Percentiles rank a stretch among this genome's conserved stretches.
These are phyloP conservation scores for Heliconius charithonia DNA, from an alignment of 2,888 invertebrate species.

Conservation along the genomic window DNA sequence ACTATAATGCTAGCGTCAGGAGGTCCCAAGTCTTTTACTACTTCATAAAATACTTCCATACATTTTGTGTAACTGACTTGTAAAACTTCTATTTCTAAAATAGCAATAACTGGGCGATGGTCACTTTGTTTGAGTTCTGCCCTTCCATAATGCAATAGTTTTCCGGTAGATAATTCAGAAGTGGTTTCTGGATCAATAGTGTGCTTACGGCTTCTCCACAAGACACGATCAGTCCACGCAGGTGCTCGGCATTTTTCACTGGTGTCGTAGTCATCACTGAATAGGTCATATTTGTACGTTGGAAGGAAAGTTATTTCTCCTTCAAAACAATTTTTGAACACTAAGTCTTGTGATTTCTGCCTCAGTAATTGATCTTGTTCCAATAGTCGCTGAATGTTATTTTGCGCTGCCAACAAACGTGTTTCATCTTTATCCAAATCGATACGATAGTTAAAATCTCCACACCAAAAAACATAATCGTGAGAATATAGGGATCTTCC, in stretches of 20 bases:
- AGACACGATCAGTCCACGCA: constrained; percentile 99
- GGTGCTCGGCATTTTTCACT: constrained; percentile 98
- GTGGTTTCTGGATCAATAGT: constrained; percentile 87
- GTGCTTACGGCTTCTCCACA: constrained; percentile 93
- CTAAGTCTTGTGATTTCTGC: constrained; percentile 91
- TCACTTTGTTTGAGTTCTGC: constrained; percentile 98
- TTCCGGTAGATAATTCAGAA: constrained; percentile 89
- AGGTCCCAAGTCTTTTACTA: constrained; percentile 94
- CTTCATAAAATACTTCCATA: constrained; percentile 91
- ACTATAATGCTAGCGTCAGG: constrained; percentile 97
- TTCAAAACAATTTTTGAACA: constrained; percentile 96
- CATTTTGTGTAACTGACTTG: constrained; percentile 91
- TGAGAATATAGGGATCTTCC: constrained; percentile 96
- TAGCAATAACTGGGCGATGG: constrained; percentile 97
- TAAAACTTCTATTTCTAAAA: constrained; percentile 94
- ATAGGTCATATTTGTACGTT: constrained; percentile 99
- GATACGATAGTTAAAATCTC: constrained; percentile 99
- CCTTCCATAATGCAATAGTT: constrained; percentile 93
- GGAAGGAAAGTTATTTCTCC: constrained; percentile 96
- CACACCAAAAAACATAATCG: constrained; percentile 99
- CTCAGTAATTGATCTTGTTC: constrained; percentile 94
- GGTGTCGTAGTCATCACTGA: constrained; percentile 99
- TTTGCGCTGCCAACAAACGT: constrained; percentile 90
- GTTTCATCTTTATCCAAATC: constrained; percentile 98
- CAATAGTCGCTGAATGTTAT: constrained; percentile 89